Conservation (phyloP, 2,888 invertebrate species). For the Tetheella fluctuosa region DNA sequence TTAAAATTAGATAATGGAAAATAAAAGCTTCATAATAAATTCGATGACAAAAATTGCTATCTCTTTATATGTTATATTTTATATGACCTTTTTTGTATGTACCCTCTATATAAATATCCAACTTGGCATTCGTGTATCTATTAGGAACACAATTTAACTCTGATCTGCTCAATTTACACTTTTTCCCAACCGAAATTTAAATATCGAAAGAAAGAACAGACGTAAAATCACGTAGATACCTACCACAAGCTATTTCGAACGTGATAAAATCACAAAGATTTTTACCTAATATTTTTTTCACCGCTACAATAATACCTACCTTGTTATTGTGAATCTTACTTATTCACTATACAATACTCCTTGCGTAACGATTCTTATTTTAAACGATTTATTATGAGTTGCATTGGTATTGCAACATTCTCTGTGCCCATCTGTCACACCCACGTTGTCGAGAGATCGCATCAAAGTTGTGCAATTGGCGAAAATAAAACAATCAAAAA, state of each 20-base stretch:
- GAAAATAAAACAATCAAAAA: constrained; percentile 27
- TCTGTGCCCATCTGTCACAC: constrained; percentile 44
- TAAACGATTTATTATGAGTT: constrained; percentile 41
- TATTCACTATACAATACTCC: constrained; percentile 42
- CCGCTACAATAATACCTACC: background rate
- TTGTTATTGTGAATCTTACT: constrained; percentile 26
- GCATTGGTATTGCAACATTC: constrained; percentile 51
- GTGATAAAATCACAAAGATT: background rate
- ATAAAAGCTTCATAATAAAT: too few relatives aligned
- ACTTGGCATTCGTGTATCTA: background rate
- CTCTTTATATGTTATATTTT: too few relatives aligned
- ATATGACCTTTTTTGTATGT: too few relatives aligned
- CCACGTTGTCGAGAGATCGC: constrained; percentile 34
- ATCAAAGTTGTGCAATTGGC: constrained; percentile 32
- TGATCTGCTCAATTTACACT: background rate
- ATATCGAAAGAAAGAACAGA: background rate
- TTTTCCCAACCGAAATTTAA: background rate
- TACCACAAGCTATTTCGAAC: background rate
- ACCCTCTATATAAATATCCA: too few relatives aligned
- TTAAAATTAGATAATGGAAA: too few relatives aligned
- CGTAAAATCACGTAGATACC: background rate
- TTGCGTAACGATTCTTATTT: constrained; percentile 42
- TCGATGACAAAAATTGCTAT: too few relatives aligned
- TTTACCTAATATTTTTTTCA: background rate
- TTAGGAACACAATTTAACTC: background rate